Base-by-base conservation (phyloP, 1,140 invertebrate genomes). In the Caenorhabditis remanei region DNA sequence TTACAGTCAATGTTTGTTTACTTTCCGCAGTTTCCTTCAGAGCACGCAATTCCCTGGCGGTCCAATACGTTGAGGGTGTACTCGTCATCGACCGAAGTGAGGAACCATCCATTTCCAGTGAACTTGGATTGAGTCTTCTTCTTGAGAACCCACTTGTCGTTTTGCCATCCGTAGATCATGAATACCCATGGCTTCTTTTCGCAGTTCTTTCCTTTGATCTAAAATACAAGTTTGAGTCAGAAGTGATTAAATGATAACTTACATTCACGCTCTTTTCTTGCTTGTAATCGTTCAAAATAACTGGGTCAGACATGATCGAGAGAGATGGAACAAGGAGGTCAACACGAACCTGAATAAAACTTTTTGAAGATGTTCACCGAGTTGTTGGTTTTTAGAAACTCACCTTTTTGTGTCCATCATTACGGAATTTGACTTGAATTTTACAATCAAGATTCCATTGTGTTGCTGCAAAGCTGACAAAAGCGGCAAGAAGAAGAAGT, bases 41-140 rank as follows among this genome's bases (percentile, higher is more conserved):
- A 79, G 71, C 71, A 79, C 9, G 71, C 71, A 14, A 79, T 79
- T 79, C 71, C 71, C 21, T 79, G 71, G 43, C 71, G 43, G 71
- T 79, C 71, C 46, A 79, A 50, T 4, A 79, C 71, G 19, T 50
- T 79, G 43, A 79, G 46, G 53, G 71, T 79, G n/a, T 79, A 79
- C 43, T 79, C 71, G n/a, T 79, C 71, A 24, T 79, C 71, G 24
- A 79, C 71, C 3, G 71, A 41, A 43, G 71, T 79, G 8, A 79
- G 21, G 71, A 79, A 79, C 71, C 71, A 79, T 79, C 71, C 71
- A 19, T 79, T 79, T 50, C 71, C 71, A 6, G 71, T 79, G 71
- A 79, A 79, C 46, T 79, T 79, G 40, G 71, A 79, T 79, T 79
- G 71, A 24, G 71, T 79, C 46, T 79, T 79, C 71, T 79, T 79